Conservation (phyloP, 2,113 vertebrate species). For the Gallinago jamesoni region DNA sequence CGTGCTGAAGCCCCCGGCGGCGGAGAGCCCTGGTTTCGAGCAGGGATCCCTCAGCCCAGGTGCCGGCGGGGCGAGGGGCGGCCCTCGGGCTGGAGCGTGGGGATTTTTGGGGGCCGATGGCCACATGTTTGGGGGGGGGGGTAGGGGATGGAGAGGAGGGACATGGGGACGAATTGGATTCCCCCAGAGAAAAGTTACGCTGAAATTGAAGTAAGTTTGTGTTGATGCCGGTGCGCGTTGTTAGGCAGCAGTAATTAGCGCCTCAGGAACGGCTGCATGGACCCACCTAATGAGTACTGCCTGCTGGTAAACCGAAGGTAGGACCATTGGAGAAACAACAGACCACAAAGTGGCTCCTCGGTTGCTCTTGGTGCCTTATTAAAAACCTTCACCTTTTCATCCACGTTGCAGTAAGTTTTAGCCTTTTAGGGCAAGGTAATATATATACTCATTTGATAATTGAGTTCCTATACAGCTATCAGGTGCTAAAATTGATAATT, state of each 20-base stretch:
- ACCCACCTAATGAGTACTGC: rapidly evolving
- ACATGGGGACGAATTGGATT: not conserved
- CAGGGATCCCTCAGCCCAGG: not conserved
- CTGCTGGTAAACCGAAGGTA: not conserved
- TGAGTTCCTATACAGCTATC: not conserved
- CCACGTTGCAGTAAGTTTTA: rapidly evolving
- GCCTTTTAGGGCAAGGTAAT: not conserved
- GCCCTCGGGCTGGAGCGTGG: not conserved
- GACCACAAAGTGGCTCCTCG: rapidly evolving
- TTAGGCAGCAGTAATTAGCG: not conserved
- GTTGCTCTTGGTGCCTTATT: not conserved
- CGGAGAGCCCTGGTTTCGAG: not conserved
- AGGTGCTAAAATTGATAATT: not conserved
- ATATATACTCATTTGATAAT: not conserved
- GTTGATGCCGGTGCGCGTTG: rapidly evolving
- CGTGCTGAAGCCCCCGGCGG: not conserved
- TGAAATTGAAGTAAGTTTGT: not conserved
- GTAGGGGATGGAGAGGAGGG: too few relatives aligned
- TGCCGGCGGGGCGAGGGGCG: not conserved
- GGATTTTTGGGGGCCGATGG: not conserved
- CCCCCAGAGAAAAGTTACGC: not conserved
- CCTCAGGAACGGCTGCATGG: rapidly evolving
- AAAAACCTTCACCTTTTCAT: not conserved
- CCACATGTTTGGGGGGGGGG: not conserved
- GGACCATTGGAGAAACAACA: rapidly evolving